Conservation (phyloP, 2,888 invertebrate genomes). For the Ischnura elegans region DNA sequence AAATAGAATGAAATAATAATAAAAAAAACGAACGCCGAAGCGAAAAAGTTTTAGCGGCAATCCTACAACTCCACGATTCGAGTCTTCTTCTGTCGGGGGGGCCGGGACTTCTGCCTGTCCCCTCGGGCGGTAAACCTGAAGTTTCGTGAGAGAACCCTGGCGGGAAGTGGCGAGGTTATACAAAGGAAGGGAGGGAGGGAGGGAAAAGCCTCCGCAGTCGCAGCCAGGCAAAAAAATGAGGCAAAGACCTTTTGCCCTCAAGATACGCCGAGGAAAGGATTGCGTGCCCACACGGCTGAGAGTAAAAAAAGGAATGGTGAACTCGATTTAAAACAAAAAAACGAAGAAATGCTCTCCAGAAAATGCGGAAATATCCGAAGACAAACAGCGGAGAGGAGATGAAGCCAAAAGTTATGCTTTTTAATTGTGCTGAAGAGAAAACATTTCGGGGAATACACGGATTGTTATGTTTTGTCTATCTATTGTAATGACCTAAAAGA, state of each 20-base stretch:
- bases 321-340: not conserved
- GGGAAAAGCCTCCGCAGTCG: not conserved
- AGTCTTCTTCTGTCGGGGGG: not conserved
- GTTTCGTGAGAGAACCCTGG: not conserved
- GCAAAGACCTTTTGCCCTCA: not conserved
- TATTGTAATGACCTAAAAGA: too few species aligned
- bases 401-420: not conserved
- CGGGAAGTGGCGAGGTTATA: not conserved
- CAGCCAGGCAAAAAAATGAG: not conserved
- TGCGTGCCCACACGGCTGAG: not conserved
- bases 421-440: not conserved
- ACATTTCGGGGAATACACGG: too few species aligned
- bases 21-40: not conserved
- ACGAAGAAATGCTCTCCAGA: not conserved
- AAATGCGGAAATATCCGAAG: not conserved
- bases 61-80: not conserved
- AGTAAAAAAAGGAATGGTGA: not conserved
- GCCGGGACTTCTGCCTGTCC: not conserved
- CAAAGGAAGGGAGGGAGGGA: not conserved
- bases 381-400: not conserved
- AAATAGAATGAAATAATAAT: not conserved
- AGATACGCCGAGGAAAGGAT: not conserved
- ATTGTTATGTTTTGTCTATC: too few species aligned
- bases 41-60: conserved; percentile 9
- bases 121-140: not conserved